Conservation (phyloP, 2,113 vertebrate species). For the Epinephelus lanceolatus region DNA sequence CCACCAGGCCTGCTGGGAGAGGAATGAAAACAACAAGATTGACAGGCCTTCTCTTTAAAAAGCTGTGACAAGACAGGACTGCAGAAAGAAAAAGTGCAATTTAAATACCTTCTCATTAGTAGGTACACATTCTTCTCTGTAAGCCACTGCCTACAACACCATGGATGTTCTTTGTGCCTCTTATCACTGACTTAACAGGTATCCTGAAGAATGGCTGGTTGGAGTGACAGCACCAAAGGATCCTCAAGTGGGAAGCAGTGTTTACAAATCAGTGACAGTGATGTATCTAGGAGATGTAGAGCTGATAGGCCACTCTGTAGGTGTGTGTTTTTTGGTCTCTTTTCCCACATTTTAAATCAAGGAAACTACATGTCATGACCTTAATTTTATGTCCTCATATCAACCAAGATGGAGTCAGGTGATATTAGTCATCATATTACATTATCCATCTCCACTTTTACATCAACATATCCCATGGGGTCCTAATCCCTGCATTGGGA, state of each 20-base stretch:
- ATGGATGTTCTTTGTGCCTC: constrained; percentile 42
- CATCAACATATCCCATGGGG: constrained; percentile 9
- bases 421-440: constrained; percentile 1
- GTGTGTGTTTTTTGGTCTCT: constrained; percentile 37
- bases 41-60: constrained; percentile 43
- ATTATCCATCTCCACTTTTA: constrained; percentile 1
- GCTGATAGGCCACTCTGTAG: constrained; percentile 45
- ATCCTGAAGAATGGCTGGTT: constrained; percentile 29
- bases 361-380: neutral
- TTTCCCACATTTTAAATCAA: too few species aligned
- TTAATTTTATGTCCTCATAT: neutral
- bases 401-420: neutral
- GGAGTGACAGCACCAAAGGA: constrained; percentile 45
- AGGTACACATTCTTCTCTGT: constrained; percentile 36
- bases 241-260: constrained; percentile 50
- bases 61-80: constrained; percentile 45
- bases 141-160: neutral
- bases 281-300: constrained; percentile 28
- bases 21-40: constrained; percentile 48
- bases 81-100: constrained; percentile 24
- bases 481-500: constrained; percentile 1
- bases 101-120: constrained; percentile 34
- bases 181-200: constrained; percentile 71
- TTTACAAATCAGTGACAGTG: constrained; percentile 33
- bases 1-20: constrained; percentile 52